Conservation (phyloP, 2,888 invertebrate genomes). For the Eupithecia abbreviata region DNA sequence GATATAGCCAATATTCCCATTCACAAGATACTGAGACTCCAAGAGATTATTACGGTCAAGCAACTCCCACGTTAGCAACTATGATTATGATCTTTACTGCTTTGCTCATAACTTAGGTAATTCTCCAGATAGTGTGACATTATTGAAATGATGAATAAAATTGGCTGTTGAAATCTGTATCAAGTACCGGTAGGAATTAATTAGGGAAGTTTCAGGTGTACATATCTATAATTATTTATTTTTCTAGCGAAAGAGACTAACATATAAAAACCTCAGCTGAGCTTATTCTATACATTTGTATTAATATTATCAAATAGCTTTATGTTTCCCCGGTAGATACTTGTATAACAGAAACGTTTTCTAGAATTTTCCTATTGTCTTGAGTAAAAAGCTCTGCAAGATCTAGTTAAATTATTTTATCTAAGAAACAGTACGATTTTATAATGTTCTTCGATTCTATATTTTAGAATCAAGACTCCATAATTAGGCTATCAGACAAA, state of each 20-base stretch:
- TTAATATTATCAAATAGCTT: background rate
- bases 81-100: conserved; percentile 27
- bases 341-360: background rate
- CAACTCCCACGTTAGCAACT: conserved; percentile 25
- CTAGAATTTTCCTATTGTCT: background rate
- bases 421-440: background rate
- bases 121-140: conserved; percentile 28
- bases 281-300: background rate
- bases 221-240: background rate
- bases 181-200: background rate
- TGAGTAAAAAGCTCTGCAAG: background rate
- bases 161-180: conserved; percentile 2
- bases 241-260: background rate
- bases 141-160: conserved; percentile 24
- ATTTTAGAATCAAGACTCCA: conserved; percentile 1
- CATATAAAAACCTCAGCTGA: background rate
- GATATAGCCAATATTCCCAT: background rate
- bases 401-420: background rate
- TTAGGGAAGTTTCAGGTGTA: background rate
- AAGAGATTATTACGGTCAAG: conserved; percentile 12
- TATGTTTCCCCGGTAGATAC: background rate
- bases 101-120: conserved; percentile 14
- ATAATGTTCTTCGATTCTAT: background rate
- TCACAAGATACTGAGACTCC: background rate
- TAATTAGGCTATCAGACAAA: conserved; percentile 9